A percentile compares a stretch with the other conserved stretches of the same genome.
These are phyloP conservation scores for Molorchus minor DNA, from an alignment of 2,888 invertebrate genomes.

Conservation along the genomic window DNA sequence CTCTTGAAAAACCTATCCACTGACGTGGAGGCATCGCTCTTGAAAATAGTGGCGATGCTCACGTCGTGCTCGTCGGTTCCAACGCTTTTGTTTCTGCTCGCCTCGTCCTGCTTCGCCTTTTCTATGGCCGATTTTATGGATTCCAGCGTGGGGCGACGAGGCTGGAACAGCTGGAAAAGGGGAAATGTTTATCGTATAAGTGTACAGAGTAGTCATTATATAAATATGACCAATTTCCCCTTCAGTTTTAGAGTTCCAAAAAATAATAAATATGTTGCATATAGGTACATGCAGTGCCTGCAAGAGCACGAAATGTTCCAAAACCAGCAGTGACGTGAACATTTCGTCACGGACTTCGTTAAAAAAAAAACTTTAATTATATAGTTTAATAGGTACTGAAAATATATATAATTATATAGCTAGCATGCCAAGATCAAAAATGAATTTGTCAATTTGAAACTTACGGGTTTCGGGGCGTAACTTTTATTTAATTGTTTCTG, in stretches of 20 bases:
- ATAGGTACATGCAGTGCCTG: too few species aligned
- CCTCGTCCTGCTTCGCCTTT: conserved; percentile 11
- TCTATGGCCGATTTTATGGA: conserved; percentile 16
- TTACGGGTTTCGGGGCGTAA: conserved; percentile 19
- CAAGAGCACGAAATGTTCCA: too few species aligned
- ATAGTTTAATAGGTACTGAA: too few species aligned
- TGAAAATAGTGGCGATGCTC: not conserved
- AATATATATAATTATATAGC: too few species aligned
- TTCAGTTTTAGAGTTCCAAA: too few species aligned
- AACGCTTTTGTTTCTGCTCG: conserved; percentile 2
- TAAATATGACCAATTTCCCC: too few species aligned
- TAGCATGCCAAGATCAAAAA: too few species aligned
- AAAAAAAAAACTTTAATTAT: too few species aligned
- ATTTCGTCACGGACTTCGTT: too few species aligned
- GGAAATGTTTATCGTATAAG: not conserved
- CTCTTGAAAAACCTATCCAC: not conserved
- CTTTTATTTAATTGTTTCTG: conserved; percentile 11
- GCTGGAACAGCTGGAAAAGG: conserved; percentile 8
- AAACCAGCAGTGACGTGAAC: too few species aligned
- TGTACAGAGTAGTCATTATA: not conserved
- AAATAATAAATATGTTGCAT: too few species aligned
- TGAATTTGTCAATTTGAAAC: too few species aligned
- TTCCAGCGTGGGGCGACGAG: conserved; percentile 13
- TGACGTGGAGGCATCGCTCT: conserved; percentile 9
- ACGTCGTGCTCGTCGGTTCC: not conserved